Base-by-base conservation (phyloP, 2,888 invertebrate species). In the Euproctis similis region DNA sequence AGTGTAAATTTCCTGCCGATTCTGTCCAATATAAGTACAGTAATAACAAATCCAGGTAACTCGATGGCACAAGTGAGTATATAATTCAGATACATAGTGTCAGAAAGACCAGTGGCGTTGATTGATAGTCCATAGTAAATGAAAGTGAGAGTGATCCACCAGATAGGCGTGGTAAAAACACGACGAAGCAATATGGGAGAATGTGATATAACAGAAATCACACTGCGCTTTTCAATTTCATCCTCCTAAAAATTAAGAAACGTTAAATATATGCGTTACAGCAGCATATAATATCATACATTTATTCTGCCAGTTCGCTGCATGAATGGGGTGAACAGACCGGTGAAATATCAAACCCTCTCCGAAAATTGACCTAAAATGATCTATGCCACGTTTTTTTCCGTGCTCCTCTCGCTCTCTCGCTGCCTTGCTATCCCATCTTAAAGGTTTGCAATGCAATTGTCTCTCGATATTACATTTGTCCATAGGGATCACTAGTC, bases 41-140 rank as follows among this genome's bases (percentile, higher is more conserved):
- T 88, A 12, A 87, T 56, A 39, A 87, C 72, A 61, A 88, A 90
- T 1, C 90, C 92, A 1, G 93, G 93, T 34, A 93, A 88, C 65
- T 93, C 93, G 10, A 91, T 86, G 10, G 87, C 65, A 1, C 85
- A 74, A 1, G 88, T 88, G 30, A 89, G 56, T 24, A 92, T 90
- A 56, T 52, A 94, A 69, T 93, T 94, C 2, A 91, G 56, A 60
- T 93, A 91, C 64, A 89, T 90, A 53, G 91, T 88, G 11, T 92
- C 92, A 3, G 89, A 87, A 14, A 94, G 73, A 1, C 89, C 84
- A 1, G 92, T 90, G 0, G 93, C 89, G 71, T 92, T 93, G 39
- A 94, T 81, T 8, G 92, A 91, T 12, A 94, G 73, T 0, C 94
- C 94, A 53, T 92, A 93, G 72, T 92, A 94, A n/a, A 93, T 89